Evolutionary conservation across 2,888 invertebrate genomes (phyloP).

Genomic region (Plusia festucae): DNA sequence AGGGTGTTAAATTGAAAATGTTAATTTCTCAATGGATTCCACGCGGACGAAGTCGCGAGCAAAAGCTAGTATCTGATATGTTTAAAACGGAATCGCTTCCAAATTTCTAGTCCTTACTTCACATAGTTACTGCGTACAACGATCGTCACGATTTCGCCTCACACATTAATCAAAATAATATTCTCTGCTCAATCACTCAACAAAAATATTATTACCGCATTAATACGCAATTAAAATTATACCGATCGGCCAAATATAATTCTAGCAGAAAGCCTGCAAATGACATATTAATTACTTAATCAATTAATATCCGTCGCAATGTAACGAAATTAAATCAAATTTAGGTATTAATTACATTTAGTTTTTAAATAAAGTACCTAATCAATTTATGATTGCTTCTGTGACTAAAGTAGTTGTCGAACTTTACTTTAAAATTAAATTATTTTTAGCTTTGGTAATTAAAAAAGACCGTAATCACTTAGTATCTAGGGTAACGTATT

Average conservation of each 20-base stretch:
- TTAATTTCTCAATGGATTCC: no score
- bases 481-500: constrained; percentile 43
- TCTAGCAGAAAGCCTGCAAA: constrained; percentile 26
- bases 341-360: not conserved
- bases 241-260: constrained; percentile 4
- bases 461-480: constrained; percentile 34
- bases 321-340: constrained; percentile 6
- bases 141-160: no score
- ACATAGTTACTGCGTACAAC: no score
- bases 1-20: no score
- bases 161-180: no score
- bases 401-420: constrained; percentile 17
- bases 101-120: no score
- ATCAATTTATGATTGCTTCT: constrained; percentile 15
- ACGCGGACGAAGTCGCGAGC: no score
- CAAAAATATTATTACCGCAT: not conserved
- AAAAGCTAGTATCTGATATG: no score
- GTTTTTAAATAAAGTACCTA: not conserved
- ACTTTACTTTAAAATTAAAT: constrained; percentile 13
- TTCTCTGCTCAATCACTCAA: no score
- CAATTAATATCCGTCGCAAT: constrained; percentile 17
- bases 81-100: no score
- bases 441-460: constrained; percentile 30
- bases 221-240: constrained; percentile 9
- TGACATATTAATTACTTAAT: constrained; percentile 31